These are phyloP conservation scores for Dione juno DNA, from an alignment of 2,888 invertebrate species.

Conservation along the genomic window DNA sequence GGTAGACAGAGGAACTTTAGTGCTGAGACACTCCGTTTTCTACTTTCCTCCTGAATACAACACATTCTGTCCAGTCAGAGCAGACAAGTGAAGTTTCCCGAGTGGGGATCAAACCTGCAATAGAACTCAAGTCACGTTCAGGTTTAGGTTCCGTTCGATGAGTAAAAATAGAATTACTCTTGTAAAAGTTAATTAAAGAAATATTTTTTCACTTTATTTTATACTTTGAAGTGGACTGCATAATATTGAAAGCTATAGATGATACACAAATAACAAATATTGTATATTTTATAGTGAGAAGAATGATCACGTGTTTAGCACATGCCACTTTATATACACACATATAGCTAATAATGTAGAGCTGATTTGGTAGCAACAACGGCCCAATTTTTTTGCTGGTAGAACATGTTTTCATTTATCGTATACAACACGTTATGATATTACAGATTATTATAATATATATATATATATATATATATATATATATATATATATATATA, in stretches of 20 bases:
- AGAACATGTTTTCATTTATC: background rate
- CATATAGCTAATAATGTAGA: background rate
- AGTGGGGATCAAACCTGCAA: too few relatives aligned
- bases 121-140: too few relatives aligned
- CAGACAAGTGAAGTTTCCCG: too few relatives aligned
- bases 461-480: too few relatives aligned
- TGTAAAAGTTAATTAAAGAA: too few relatives aligned
- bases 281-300: background rate
- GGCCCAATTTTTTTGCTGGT: background rate
- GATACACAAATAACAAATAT: background rate
- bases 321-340: background rate
- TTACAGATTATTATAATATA: too few relatives aligned
- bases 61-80: too few relatives aligned
- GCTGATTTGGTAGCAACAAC: background rate
- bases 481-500: too few relatives aligned
- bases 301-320: background rate
- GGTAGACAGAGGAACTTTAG: too few relatives aligned
- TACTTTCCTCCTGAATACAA: too few relatives aligned
- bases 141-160: background rate
- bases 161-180: background rate
- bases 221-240: background rate
- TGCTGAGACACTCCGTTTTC: too few relatives aligned
- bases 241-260: background rate
- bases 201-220: too few relatives aligned
- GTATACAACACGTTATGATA: background rate